Percentiles rank a stretch among this genome's conserved stretches.
These are phyloP conservation scores for Perca schrenkii DNA, from an alignment of 2,113 vertebrate species.

Conservation along the genomic window DNA sequence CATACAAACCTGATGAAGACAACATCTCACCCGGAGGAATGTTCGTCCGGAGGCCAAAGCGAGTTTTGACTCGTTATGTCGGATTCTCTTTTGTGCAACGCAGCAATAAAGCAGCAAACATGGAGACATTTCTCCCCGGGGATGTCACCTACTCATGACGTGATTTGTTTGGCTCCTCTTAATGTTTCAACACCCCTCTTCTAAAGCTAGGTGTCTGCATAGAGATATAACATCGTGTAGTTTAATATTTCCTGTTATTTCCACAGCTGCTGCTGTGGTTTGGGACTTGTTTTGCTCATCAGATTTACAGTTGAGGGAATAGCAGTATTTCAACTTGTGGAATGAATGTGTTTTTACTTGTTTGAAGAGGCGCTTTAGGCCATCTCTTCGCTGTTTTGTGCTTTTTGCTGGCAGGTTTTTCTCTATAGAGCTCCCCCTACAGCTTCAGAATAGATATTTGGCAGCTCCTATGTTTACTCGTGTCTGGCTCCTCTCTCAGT, in stretches of 20 bases:
- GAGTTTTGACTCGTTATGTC: conserved; percentile 38
- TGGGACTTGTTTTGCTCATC: neutral
- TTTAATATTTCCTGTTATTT: neutral
- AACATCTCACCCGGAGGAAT: conserved; percentile 34
- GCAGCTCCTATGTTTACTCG: no score
- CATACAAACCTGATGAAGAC: neutral
- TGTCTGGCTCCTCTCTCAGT: no score
- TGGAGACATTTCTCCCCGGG: neutral
- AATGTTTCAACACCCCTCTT: neutral
- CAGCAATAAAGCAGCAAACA: neutral
- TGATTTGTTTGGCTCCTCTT: neutral
- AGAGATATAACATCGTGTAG: neutral
- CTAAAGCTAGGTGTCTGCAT: neutral
- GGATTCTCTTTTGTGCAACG: neutral
- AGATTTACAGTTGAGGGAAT: no score
- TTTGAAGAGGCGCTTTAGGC: no score
- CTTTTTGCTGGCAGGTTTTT: no score
- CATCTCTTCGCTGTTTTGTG: no score
- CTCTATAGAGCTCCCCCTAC: no score
- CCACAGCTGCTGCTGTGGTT: conserved; percentile 15
- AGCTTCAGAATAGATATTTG: no score
- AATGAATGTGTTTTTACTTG: no score
- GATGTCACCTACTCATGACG: neutral
- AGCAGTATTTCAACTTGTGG: no score
- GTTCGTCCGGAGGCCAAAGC: conserved; percentile 19